Evolutionary conservation across 2,797 vertebrate species (phyloP), one percentile per base, ranked within the genome.

Genomic region (Zalophus californianus): DNA sequence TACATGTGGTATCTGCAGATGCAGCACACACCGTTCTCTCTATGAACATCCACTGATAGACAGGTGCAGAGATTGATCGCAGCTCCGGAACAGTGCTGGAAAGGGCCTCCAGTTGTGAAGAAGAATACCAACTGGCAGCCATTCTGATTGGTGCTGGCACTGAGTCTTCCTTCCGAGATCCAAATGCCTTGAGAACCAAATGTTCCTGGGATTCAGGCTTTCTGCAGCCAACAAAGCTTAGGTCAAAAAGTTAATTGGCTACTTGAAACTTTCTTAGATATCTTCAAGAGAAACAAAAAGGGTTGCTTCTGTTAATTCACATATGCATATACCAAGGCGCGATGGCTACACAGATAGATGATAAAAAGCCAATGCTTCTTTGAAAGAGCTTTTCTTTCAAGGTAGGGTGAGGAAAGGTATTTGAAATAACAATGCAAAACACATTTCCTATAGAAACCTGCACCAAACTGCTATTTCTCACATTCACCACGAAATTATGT

Each of bases 121-220:
- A 98, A 98, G 98, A 98, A 98, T 98, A 96, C 97, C 97, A 98
- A 97, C 98, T 98, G 98, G 98, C 98, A 98, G 95, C 98, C 90
- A 60, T 97, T 98, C 98, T 98, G 98, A 98, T 98, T 98, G 98
- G 96, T 83, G 97, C 95, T 99, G 98, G 98, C 98, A 98, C 97
- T 14, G 90, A 94, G 54, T 94, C 92, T 97, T 97, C 96, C 97
- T 98, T 97, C 92, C 0, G 18, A 98, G 98, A 98, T 98, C 98
- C 98, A 99, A 98, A 98, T 98, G 98, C 98, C 98, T 98, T 98
- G 98, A 98, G 98, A 98, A 98, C 98, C 98, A 98, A 99, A 98
- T 98, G 98, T 98, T 99, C 98, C 98, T 98, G 98, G 97, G 98
- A 98, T 98, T 98, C 98, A 97, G 97, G 96, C 98, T 98, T 98